These are phyloP conservation scores for Phaedon cochleariae DNA, from an alignment of 2,888 invertebrate species.

Conservation along the genomic window DNA sequence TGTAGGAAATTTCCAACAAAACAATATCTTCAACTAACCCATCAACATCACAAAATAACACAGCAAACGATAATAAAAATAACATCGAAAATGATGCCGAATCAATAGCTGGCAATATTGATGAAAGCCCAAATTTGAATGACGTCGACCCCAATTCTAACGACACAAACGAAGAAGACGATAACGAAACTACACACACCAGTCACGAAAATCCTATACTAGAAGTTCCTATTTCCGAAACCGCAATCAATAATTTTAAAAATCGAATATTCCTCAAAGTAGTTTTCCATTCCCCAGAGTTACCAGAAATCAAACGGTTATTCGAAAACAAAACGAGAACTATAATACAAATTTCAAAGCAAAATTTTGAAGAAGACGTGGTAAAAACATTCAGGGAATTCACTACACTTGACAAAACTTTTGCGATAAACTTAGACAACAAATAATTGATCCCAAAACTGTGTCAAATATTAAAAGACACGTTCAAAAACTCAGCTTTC, in stretches of 20 bases:
- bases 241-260: constrained; percentile 8
- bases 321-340: constrained; percentile 20
- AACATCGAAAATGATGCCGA: constrained; percentile 1
- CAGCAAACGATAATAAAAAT: background rate
- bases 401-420: constrained; percentile 1
- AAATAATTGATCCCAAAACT: constrained; percentile 1
- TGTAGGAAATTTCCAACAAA: background rate
- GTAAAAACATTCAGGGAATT: constrained; percentile 15
- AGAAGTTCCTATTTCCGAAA: constrained; percentile 15
- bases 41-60: background rate
- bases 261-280: constrained; percentile 17
- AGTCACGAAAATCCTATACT: constrained; percentile 18
- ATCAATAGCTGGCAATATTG: too few relatives aligned
- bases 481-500: background rate
- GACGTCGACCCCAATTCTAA: constrained; percentile 4
- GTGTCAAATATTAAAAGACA: background rate
- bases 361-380: constrained; percentile 14
- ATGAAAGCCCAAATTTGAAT: background rate
- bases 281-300: background rate
- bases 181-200: constrained; percentile 18
- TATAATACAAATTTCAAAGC: constrained; percentile 14
- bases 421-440: constrained; percentile 11
- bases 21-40: background rate
- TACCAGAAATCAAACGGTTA: background rate
- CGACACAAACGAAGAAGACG: constrained; percentile 9